phyloP scores from a whole-genome alignment of 2,888 invertebrate genomes.

The Trilocha varians region DNA sequence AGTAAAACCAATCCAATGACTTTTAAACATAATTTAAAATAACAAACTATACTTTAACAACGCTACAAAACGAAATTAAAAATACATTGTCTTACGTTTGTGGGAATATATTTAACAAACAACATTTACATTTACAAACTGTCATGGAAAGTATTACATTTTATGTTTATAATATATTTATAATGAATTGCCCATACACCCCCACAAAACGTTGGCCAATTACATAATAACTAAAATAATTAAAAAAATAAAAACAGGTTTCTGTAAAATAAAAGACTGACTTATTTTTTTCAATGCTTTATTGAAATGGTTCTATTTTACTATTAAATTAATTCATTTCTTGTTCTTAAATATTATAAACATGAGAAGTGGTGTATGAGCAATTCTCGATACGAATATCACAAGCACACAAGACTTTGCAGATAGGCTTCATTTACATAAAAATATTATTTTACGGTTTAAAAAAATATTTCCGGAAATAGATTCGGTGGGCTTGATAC shows the following conservation, averaged over 20 bases:
- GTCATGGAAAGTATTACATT: neutral
- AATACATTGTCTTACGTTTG: conserved; percentile 42
- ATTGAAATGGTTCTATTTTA: conserved; percentile 57
- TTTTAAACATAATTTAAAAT: conserved; percentile 4
- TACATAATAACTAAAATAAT: conserved; percentile 45
- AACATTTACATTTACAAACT: conserved; percentile 1
- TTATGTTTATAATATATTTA: neutral
- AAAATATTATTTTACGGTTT: neutral
- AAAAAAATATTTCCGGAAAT: neutral
- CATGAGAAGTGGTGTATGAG: conserved; percentile 68
- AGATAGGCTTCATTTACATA: neutral
- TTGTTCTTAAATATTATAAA: conserved; percentile 46
- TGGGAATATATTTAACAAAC: conserved; percentile 56
- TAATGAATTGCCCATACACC: conserved; percentile 67
- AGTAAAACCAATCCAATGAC: conserved; percentile 8
- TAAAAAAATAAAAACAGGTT: conserved; percentile 54
- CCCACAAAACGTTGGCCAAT: conserved; percentile 64
- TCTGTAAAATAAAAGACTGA: conserved; percentile 64
- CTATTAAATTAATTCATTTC: conserved; percentile 31
- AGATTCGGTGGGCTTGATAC: neutral
- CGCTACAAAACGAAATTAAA: neutral
- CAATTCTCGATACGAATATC: conserved; percentile 29
- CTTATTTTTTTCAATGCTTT: conserved; percentile 48
- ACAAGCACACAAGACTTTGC: neutral
- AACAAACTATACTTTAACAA: neutral